phyloP scores from a whole-genome alignment of 2,888 invertebrate species.

The Nudaria mundana region DNA sequence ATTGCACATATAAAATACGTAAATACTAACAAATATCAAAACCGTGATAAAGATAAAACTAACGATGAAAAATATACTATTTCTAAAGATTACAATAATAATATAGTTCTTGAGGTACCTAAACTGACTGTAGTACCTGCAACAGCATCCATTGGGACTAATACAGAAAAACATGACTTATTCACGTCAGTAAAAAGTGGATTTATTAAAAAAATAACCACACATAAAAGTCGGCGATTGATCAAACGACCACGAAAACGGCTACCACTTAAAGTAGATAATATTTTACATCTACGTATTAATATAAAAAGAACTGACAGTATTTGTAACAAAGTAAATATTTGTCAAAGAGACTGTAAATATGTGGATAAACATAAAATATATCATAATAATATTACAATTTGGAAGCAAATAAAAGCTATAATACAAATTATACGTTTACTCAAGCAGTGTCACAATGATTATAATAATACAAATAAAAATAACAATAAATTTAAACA shows the following conservation, averaged over 20 bases:
- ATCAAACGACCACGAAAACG: too few relatives aligned
- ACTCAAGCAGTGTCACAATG: not conserved
- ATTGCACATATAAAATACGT: too few relatives aligned
- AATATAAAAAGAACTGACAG: not conserved
- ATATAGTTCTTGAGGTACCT: not conserved
- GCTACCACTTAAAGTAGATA: not conserved
- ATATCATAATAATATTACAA: not conserved
- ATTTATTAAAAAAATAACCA: not conserved
- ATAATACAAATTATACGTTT: not conserved
- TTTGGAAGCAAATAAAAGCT: not conserved
- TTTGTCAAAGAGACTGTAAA: too few relatives aligned
- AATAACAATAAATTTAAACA: not conserved
- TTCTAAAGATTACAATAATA: slow-evolving; percentile 1
- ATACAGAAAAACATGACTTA: not conserved
- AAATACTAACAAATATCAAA: not conserved
- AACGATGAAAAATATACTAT: not conserved
- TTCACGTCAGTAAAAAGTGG: not conserved
- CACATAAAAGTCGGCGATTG: not conserved
- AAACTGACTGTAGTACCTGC: not conserved
- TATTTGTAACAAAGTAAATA: not conserved
- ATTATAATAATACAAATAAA: not conserved
- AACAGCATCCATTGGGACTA: not conserved
- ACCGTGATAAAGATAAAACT: not conserved
- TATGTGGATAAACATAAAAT: too few relatives aligned
- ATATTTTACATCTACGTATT: not conserved